These are phyloP conservation scores for Anguilla marmorata DNA, from an alignment of 2,797 vertebrate genomes.

Conservation along the genomic window DNA sequence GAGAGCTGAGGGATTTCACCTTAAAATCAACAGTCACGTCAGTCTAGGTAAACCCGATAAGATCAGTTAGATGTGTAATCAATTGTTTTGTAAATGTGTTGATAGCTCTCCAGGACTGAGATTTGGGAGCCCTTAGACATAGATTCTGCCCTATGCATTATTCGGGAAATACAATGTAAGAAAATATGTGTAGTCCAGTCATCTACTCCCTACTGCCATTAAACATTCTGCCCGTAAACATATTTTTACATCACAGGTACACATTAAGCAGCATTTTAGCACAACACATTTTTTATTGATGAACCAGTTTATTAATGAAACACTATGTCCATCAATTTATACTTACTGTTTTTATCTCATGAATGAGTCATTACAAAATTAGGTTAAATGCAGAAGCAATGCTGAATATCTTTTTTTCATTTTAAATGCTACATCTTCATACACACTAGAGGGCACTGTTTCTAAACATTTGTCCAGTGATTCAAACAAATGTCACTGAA, in stretches of 20 bases:
- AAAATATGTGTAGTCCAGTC: neutral
- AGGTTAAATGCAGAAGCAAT: neutral
- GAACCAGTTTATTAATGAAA: neutral
- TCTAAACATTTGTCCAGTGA: neutral
- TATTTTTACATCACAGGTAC: neutral
- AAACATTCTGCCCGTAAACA: neutral
- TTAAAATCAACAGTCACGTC: too few relatives aligned
- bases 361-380: neutral
- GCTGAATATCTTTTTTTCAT: neutral
- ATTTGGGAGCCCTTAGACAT: too few relatives aligned
- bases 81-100: too few relatives aligned
- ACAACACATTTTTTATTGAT: neutral
- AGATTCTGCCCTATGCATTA: neutral
- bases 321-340: neutral
- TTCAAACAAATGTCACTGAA: neutral
- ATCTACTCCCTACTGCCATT: neutral
- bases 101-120: too few relatives aligned
- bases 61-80: too few relatives aligned
- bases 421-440: neutral
- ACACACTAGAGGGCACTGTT: neutral
- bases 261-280: neutral
- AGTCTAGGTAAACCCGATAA: too few relatives aligned
- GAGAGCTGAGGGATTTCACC: too few relatives aligned
- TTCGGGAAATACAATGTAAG: neutral
- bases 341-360: neutral